Percentiles rank a stretch among this genome's conserved stretches.
These are phyloP conservation scores for Rhagoletis pomonella DNA, from an alignment of 1,140 invertebrate species.

Conservation along the genomic window DNA sequence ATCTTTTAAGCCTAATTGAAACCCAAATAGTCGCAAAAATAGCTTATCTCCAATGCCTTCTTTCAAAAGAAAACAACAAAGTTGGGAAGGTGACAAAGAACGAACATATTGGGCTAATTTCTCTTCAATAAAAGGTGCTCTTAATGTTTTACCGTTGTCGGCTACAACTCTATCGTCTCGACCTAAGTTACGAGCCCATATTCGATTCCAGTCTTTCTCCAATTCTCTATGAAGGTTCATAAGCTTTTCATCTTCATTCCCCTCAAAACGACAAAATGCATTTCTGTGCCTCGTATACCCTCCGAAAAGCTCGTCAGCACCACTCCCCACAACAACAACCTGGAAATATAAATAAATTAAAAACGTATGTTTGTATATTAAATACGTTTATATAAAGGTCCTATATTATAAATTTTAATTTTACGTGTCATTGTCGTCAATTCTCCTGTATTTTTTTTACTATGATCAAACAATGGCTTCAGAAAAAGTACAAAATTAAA, in stretches of 20 bases:
- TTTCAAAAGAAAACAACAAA: constrained; percentile 81
- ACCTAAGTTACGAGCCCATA: constrained; percentile 93
- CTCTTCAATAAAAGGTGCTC: constrained; percentile 97
- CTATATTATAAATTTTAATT: no score
- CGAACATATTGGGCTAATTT: constrained; percentile 85
- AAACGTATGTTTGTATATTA: neutral
- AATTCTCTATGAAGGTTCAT: constrained; percentile 82
- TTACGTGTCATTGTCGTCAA: no score
- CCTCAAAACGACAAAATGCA: constrained; percentile 78
- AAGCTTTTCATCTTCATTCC: constrained; percentile 75
- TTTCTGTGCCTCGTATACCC: constrained; percentile 93
- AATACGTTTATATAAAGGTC: no score
- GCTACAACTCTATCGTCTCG: constrained; percentile 92
- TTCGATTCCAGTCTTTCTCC: constrained; percentile 85
- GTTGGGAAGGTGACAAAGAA: constrained; percentile 83
- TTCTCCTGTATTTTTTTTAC: no score
- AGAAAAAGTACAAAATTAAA: no score
- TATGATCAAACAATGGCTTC: no score
- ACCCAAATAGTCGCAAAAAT: constrained; percentile 87
- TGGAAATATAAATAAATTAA: constrained; percentile 67
- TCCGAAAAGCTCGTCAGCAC: constrained; percentile 97
- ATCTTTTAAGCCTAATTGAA: constrained; percentile 80
- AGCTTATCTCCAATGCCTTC: constrained; percentile 95
- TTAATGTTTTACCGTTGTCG: constrained; percentile 85
- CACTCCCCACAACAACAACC: constrained; percentile 93